These are phyloP conservation scores for Myotis brandtii DNA, from an alignment of 2,113 vertebrate genomes.

Conservation along the genomic window DNA sequence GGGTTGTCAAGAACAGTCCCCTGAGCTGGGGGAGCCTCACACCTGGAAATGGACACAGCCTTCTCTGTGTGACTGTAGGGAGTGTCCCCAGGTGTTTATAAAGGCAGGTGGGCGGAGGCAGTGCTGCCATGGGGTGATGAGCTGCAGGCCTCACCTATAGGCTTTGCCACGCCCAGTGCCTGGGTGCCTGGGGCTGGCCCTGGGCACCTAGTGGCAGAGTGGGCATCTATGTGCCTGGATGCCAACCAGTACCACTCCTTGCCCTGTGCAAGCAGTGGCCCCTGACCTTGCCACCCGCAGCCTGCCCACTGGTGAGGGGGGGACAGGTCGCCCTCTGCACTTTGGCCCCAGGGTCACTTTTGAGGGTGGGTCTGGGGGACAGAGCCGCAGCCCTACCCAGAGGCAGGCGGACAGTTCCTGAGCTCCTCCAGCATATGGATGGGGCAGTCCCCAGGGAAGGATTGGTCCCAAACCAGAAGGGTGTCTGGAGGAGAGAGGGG, in stretches of 20 bases:
- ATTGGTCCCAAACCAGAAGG: slow-evolving; percentile 53
- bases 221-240: neutral
- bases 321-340: neutral
- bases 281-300: neutral
- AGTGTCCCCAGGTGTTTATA: slow-evolving; percentile 61
- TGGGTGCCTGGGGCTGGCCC: neutral
- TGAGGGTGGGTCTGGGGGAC: neutral
- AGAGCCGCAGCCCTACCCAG: neutral
- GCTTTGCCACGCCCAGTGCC: neutral
- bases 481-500: neutral
- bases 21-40: slow-evolving; percentile 63
- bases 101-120: slow-evolving; percentile 69
- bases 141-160: neutral
- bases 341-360: neutral
- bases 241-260: neutral
- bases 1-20: slow-evolving; percentile 70
- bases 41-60: slow-evolving; percentile 65
- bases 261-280: neutral
- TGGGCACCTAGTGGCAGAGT: neutral
- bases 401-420: slow-evolving; percentile 59
- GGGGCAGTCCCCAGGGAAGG: slow-evolving; percentile 6
- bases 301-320: neutral
- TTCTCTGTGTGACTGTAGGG: slow-evolving; percentile 54
- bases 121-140: neutral
- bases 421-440: slow-evolving; percentile 58